Percentiles rank a stretch among this genome's conserved stretches.
Conservation (phyloP, 2,888 invertebrate species). For the Meliscaeva auricollis region DNA sequence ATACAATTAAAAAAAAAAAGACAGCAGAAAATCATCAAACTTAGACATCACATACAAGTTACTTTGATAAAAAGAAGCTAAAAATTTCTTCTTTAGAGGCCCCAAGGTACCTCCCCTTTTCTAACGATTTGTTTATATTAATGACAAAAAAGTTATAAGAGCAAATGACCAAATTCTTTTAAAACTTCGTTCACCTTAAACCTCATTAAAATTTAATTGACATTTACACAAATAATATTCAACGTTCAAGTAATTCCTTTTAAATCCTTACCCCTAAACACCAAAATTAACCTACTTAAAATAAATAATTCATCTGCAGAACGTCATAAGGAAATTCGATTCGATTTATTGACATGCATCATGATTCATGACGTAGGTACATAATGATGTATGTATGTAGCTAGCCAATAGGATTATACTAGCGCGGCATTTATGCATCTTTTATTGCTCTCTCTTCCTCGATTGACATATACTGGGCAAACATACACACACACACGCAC, state of each 20-base stretch:
- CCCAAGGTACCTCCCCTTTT: too few relatives aligned
- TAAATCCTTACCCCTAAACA: too few relatives aligned
- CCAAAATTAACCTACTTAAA: not conserved
- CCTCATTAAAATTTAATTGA: not conserved
- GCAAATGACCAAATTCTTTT: too few relatives aligned
- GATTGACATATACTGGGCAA: conserved; percentile 27
- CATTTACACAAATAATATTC: too few relatives aligned
- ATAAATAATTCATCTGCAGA: conserved; percentile 6
- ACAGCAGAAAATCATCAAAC: too few relatives aligned
- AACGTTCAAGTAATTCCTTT: not conserved
- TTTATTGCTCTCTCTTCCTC: conserved; percentile 27
- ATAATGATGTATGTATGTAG: not conserved
- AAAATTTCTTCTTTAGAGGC: too few relatives aligned
- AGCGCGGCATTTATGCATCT: conserved; percentile 39
- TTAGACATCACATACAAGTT: too few relatives aligned
- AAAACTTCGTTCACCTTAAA: too few relatives aligned
- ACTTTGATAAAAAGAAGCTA: too few relatives aligned
- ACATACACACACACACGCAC: not conserved
- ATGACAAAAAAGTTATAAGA: too few relatives aligned
- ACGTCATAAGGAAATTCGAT: conserved; percentile 9
- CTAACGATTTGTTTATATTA: too few relatives aligned
- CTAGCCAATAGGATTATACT: not conserved
- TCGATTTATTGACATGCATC: conserved; percentile 50
- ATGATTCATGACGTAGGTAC: not conserved
- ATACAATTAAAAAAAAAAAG: too few relatives aligned